Conservation (phyloP, 2,113 vertebrate species). For the Sinosuthora webbiana region DNA sequence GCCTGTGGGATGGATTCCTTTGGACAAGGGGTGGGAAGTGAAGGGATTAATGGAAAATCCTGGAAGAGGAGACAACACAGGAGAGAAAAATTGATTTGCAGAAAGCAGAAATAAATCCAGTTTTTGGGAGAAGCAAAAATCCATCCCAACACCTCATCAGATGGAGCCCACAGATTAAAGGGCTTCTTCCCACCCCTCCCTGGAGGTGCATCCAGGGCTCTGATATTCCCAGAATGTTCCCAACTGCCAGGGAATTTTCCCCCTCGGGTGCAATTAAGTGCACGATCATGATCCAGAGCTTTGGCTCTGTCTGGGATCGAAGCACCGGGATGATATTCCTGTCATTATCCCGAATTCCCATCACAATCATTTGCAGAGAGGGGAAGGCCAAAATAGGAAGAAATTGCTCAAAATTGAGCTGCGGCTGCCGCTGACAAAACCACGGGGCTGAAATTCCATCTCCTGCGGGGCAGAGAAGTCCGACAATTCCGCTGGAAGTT, state of each 20-base stretch:
- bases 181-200: not conserved
- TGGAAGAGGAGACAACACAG: not conserved
- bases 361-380: not conserved
- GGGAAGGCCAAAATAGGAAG: not conserved
- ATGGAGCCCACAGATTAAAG: accelerated
- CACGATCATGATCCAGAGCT: not conserved
- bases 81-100: accelerated
- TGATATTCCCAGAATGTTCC: not conserved
- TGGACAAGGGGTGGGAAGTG: not conserved
- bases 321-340: not conserved
- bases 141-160: not conserved
- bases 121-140: not conserved
- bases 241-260: not conserved
- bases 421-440: not conserved
- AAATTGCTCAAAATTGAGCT: not conserved
- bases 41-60: not conserved
- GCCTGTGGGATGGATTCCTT: not conserved
- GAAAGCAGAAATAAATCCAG: not conserved
- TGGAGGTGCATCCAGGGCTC: not conserved
- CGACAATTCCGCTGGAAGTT: not conserved
- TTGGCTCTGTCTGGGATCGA: not conserved
- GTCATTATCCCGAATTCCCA: not conserved
- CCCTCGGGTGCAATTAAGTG: not conserved
- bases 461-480: not conserved
- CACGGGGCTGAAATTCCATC: not conserved